phyloP scores from a whole-genome alignment of 1,140 invertebrate species.

The Magallana angulata region DNA sequence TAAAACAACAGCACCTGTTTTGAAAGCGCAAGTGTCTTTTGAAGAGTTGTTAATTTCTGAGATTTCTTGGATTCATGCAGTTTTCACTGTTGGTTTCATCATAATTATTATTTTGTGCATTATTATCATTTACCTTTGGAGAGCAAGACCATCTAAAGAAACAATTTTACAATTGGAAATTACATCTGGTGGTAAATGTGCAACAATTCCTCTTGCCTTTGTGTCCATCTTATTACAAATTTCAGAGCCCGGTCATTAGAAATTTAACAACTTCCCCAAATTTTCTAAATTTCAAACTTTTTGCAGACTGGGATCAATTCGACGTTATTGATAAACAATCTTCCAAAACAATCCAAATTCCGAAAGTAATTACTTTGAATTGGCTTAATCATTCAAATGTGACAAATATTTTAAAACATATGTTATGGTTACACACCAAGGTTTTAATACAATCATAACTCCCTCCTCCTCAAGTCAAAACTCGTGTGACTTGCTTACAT shows the following conservation, averaged over 20 bases:
- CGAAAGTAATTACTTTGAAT: too few species aligned
- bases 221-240: constrained; percentile 49
- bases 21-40: background rate
- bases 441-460: background rate
- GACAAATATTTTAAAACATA: too few species aligned
- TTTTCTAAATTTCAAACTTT: too few species aligned
- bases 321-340: too few species aligned
- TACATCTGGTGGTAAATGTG: constrained; percentile 44
- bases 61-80: background rate
- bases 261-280: too few species aligned
- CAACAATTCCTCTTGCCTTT: constrained; percentile 32
- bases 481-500: background rate
- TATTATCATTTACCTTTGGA: background rate
- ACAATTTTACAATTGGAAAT: constrained; percentile 34
- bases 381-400: too few species aligned
- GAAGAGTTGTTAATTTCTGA: background rate
- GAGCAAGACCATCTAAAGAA: constrained; percentile 1
- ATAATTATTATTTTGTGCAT: constrained; percentile 19
- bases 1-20: too few species aligned
- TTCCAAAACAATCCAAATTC: too few species aligned
- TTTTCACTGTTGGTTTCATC: background rate
- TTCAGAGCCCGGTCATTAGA: too few species aligned
- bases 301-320: too few species aligned
- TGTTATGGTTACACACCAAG: too few species aligned
- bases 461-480: background rate